phyloP scores from a whole-genome alignment of 53 echinoderm and acorn worm species.

The Mesocentrotus franciscanus region DNA sequence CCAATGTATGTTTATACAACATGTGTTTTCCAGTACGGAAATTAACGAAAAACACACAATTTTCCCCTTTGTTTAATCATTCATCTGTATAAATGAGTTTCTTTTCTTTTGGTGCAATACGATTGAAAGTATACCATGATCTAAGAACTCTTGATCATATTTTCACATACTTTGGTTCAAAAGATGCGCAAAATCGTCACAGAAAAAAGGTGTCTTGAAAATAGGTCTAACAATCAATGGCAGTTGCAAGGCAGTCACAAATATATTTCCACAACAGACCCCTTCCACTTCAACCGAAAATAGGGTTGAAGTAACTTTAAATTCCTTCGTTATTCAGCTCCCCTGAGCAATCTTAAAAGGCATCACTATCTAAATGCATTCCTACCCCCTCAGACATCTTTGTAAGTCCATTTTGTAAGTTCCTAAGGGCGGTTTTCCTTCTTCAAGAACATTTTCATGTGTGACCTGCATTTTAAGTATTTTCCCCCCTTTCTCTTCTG shows the following conservation, averaged over 20 bases:
- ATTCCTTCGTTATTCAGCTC: not conserved
- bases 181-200: not conserved
- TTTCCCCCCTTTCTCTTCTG: not conserved
- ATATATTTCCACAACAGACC: not conserved
- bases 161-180: not conserved
- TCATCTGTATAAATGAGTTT: not conserved
- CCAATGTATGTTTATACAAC: too few relatives aligned
- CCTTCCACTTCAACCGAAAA: not conserved
- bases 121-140: not conserved
- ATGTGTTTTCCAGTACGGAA: too few relatives aligned
- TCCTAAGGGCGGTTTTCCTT: not conserved
- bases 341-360: not conserved
- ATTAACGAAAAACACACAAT: not conserved
- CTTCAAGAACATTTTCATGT: not conserved
- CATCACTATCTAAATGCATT: not conserved
- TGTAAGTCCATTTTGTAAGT: constrained; percentile 8
- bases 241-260: not conserved
- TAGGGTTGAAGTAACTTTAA: not conserved
- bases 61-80: not conserved
- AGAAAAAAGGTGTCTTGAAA: not conserved
- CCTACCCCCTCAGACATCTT: not conserved
- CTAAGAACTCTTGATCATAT: not conserved
- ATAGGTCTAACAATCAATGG: not conserved
- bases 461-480: constrained; percentile 35
- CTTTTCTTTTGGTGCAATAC: not conserved